Base-by-base conservation (phyloP, 2,797 vertebrate genomes). In the Trachurus trachurus region DNA sequence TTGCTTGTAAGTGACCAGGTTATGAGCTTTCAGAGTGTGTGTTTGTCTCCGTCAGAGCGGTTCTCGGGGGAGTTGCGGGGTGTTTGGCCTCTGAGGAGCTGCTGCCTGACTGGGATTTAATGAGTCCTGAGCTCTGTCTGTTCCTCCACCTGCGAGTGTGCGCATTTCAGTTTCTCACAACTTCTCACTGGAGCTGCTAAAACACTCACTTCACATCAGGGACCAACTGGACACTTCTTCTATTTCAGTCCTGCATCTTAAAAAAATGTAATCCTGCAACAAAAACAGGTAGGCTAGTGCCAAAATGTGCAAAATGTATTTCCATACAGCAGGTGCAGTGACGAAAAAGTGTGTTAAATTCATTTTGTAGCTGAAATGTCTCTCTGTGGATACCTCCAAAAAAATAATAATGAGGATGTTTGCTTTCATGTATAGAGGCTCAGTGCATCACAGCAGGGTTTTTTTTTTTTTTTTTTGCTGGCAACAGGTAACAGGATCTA, bases 61-160 rank as follows among this genome's bases (percentile, higher is more conserved):
- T 73, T 80, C 67, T 71, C 8, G 29, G 81, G 63, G 63, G 68
- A 81, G 74, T 58, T 74, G 49, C 62, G 9, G 76, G 39, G 67
- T 65, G 82, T 87, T 84, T 58, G 78, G 81, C 71, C 85, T 82
- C 84, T 56, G 69, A 39, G 78, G 84, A 87, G 57, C 74, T 80
- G 73, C 82, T 81, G 88, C 72, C 84, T 84, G 78, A 84, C 73
- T 56, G 42, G 71, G 76, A 78, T 86, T 90, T 88, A 93, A 91
- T 91, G 88, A 89, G 74, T 72, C 82, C 64, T 83, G 73, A 90
- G 81, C 85, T 79, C 67, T 77, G 77, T 71, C 76, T 76, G 75
- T 83, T 73, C 57, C 72, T 86, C 61, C 85, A 88, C 86, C 87
- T 90, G 85, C 56, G 74, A 70, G 63, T 80, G 37, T 71, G 71